Base-by-base conservation (phyloP, 1,140 invertebrate species). In the Bemisia tabaci region DNA sequence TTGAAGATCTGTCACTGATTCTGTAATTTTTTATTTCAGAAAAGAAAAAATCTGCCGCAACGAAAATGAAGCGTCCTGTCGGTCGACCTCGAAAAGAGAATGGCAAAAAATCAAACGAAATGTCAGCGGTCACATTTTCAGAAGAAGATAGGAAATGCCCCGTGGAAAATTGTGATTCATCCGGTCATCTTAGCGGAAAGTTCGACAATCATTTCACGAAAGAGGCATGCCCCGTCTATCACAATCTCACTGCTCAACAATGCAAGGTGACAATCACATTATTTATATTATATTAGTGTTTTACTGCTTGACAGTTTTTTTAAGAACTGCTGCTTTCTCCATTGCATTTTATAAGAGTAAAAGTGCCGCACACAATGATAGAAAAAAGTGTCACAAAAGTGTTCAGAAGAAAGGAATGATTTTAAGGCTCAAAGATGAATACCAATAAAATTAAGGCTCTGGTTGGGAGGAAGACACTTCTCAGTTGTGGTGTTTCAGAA, bases 181-280 rank as follows among this genome's bases (percentile, higher is more conserved):
- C 79, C 25, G 94, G 94, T 66, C 94, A 97, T 80, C 79, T 97
- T 11, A 87, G 86, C 75, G 92, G 94, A 26, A 85, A 85, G 74
- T 81, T 87, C 70, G 84, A 89, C 12, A 84, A 82, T 24, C 94
- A 97, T 79, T 92, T 94, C 75, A 91, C 91, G 1, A 79, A 91
- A 60, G 89, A 92, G 74, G 89, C 91, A 12, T 97, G 94, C 76
- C 94, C 93, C 5, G 73, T 88, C 2, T 97, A 91, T 78, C 94
- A 97, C 75, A 96, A 95, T 79, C 87, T 88, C 67, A 89, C 90
- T 17, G 79, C 84, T 12, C 86, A 88, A 67, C 87, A 90, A 76
- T 95, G 93, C 75, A 87, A 88, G 79, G 90, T 88, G 75, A 82
- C 62, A 60, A 62, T 63, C 26, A 21, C 62, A 63, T 22, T 27